A percentile compares a stretch with the other conserved stretches of the same genome.
Evolutionary conservation across 2,113 vertebrate species (phyloP).

Genomic region (Amblyornis subalaris): DNA sequence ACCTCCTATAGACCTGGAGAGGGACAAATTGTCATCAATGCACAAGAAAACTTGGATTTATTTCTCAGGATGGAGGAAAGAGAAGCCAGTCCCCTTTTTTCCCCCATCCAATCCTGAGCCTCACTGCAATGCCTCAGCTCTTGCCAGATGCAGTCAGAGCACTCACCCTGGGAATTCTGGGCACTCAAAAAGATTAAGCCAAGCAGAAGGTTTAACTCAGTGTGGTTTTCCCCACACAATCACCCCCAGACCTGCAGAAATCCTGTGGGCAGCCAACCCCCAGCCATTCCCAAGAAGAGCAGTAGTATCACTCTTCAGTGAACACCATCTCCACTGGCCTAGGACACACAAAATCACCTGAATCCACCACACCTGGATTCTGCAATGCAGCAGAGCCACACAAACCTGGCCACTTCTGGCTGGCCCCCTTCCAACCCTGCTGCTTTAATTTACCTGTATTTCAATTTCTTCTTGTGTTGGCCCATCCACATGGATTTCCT

Average conservation of each 20-base stretch:
- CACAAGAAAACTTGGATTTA: neutral
- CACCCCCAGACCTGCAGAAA: neutral
- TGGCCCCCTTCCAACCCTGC: neutral
- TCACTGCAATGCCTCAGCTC: neutral
- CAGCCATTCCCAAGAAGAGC: neutral
- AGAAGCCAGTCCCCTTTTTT: neutral
- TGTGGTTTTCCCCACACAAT: neutral
- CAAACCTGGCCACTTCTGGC: neutral
- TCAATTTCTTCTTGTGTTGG: constrained; percentile 75
- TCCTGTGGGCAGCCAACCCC: neutral
- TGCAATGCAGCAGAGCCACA: neutral
- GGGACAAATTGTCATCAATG: neutral
- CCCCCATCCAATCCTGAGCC: neutral
- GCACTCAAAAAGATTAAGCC: neutral
- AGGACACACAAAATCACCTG: neutral
- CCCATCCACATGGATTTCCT: constrained; percentile 81
- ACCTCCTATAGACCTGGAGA: constrained; percentile 85
- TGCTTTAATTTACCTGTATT: constrained; percentile 78
- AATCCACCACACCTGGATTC: neutral
- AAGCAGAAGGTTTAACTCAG: neutral
- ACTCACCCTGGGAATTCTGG: neutral
- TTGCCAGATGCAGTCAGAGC: neutral
- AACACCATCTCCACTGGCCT: neutral
- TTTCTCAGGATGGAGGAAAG: neutral
- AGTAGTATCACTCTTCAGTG: neutral